A percentile compares a stretch with the other conserved stretches of the same genome.
Evolutionary conservation across 2,113 vertebrate species (phyloP).

Genomic region (Willisornis vidua): DNA sequence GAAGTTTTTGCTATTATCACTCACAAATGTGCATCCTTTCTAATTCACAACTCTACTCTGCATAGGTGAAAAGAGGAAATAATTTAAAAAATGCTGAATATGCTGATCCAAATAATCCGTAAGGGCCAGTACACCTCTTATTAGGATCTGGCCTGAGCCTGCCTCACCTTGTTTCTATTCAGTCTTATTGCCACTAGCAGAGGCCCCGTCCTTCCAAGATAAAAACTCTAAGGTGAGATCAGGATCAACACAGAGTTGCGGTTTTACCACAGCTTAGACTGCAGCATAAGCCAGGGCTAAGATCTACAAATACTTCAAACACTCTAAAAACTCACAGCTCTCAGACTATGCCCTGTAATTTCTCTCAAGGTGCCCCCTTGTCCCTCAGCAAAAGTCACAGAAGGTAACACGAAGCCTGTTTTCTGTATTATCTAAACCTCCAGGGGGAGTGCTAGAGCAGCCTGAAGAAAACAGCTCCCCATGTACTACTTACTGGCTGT

Average conservation of each 20-base stretch:
- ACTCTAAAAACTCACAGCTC: neutral
- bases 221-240: neutral
- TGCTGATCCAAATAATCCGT: neutral
- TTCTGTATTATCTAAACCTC: neutral
- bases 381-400: neutral
- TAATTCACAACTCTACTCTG: neutral
- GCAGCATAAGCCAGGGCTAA: neutral
- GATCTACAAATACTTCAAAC: neutral
- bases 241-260: neutral
- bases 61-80: neutral
- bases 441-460: neutral
- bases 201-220: neutral
- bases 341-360: neutral
- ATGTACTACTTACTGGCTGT: rapidly evolving
- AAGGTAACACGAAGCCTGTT: neutral
- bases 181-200: neutral
- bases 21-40: neutral
- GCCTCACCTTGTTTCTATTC: neutral
- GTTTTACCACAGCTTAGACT: neutral
- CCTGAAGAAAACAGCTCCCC: neutral
- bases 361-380: neutral
- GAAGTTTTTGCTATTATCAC: neutral
- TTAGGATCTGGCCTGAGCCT: neutral
- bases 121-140: neutral
- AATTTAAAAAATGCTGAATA: neutral